These are phyloP conservation scores for Lepus townsendii DNA, from an alignment of 2,797 vertebrate species.

Conservation along the genomic window DNA sequence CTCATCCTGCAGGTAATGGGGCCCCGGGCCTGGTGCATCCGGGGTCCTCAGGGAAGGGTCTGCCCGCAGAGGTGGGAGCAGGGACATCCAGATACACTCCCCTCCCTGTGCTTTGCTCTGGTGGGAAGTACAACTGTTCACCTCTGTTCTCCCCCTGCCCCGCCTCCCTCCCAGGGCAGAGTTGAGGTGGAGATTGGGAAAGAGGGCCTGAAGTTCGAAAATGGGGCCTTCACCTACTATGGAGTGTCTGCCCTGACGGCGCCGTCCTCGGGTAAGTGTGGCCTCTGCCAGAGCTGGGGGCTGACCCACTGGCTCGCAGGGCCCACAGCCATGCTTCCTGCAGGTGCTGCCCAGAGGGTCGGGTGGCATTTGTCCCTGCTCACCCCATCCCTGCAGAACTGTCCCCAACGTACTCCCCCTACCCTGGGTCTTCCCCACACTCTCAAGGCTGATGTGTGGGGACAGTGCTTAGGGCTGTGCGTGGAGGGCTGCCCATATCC, in stretches of 20 bases:
- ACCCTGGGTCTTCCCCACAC: neutral
- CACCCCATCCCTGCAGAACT: fast-evolving
- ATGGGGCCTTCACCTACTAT: slow-evolving; percentile 96
- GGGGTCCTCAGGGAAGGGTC: neutral
- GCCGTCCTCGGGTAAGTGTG: slow-evolving; percentile 92
- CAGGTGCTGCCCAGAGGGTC: neutral
- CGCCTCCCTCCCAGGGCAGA: slow-evolving; percentile 90
- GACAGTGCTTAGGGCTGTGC: neutral
- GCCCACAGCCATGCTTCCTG: fast-evolving
- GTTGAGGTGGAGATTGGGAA: slow-evolving; percentile 97
- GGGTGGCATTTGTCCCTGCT: neutral
- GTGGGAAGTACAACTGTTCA: neutral
- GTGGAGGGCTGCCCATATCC: too few relatives aligned
- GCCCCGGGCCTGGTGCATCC: neutral
- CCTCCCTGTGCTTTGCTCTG: neutral
- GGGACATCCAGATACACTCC: neutral
- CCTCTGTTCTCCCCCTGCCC: neutral
- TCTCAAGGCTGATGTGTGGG: neutral
- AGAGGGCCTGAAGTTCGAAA: slow-evolving; percentile 96
- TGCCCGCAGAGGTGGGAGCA: neutral
- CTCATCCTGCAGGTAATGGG: slow-evolving; percentile 94
- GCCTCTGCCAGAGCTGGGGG: neutral
- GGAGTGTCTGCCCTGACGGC: slow-evolving; percentile 93
- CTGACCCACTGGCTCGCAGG: neutral
- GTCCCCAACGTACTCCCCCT: neutral